A percentile compares a stretch with the other conserved stretches of the same genome.
Conservation (phyloP, 2,888 invertebrate species). For the Eupithecia vulgata region DNA sequence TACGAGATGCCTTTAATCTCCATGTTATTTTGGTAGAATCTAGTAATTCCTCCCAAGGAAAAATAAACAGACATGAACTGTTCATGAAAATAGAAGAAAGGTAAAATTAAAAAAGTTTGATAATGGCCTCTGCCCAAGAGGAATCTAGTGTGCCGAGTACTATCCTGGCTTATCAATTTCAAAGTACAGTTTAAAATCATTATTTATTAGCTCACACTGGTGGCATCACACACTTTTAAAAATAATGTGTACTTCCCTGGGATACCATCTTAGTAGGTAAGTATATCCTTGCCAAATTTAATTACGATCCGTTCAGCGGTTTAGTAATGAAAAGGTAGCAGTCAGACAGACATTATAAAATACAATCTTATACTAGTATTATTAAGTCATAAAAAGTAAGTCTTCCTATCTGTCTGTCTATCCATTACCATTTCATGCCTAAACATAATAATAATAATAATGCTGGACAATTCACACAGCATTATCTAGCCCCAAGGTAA, state of each 20-base stretch:
- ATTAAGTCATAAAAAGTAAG: too few species aligned
- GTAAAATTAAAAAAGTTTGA: not conserved
- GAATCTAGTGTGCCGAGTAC: not conserved
- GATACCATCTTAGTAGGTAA: not conserved
- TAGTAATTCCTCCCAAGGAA: not conserved
- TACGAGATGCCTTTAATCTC: too few species aligned
- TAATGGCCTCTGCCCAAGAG: not conserved
- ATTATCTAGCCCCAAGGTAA: too few species aligned
- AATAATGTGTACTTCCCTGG: not conserved
- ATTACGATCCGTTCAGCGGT: not conserved
- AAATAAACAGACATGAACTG: not conserved
- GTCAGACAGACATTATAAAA: not conserved
- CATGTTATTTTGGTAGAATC: not conserved
- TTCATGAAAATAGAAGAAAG: not conserved
- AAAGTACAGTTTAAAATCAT: not conserved
- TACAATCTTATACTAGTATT: not conserved
- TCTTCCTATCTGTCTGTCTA: too few species aligned
- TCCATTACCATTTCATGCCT: too few species aligned
- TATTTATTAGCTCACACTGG: not conserved
- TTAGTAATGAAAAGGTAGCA: not conserved
- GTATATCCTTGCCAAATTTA: not conserved
- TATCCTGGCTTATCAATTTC: not conserved
- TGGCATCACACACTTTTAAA: not conserved
- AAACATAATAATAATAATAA: too few species aligned
- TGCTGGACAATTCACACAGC: too few species aligned